Evolutionary conservation across 2,888 invertebrate genomes (phyloP), one percentile per base, ranked within the genome.

Genomic region (Brachycybe producta): DNA sequence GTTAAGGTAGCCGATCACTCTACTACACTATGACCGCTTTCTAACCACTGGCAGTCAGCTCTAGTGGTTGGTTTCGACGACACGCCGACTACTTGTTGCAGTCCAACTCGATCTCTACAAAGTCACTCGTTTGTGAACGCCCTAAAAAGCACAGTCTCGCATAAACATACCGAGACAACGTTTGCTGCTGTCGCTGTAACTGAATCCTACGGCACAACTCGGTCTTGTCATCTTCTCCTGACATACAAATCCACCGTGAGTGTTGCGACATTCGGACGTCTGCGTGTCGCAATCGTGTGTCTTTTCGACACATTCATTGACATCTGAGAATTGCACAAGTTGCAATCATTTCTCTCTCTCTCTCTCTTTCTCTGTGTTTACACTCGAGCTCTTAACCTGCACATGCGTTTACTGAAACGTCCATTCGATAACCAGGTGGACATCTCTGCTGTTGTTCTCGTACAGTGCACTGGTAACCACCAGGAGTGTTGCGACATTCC

Each of bases 241-340:
- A 48, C 56, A 56, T 7, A 40, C 13, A 30, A 50, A 54, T 15
- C 55, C 52, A 17, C 56, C 55, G 19, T 28, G 36, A 8, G 46
- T 54, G 26, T 56, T 56, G n/a, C 17, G 26, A 24, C 51, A 53
- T 23, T 40, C 39, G 8, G 27, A 23, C 7, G 44, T 30, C 19
- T 27, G 36, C 2, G 57, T 54, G 26, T 57, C 50, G 57, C 68
- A 69, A 40, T 60, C 57, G 56, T 67, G 62, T 2, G 57, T 46
- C 8, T 57, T 57, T 47, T 64, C 60, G n/a, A 56, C 55, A 54
- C 70, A 70, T 55, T 70, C 69, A 57, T 69, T 64, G 35, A 67
- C 58, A 57, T 68, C 69, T 66, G 46, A 15, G 45, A 19, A 23
- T 41, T 19, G 21, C 8, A 5, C 17, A 28, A 43, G 30, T 15